Evolutionary conservation across 1,140 invertebrate genomes (phyloP).

Genomic region (Listronotus bonariensis): DNA sequence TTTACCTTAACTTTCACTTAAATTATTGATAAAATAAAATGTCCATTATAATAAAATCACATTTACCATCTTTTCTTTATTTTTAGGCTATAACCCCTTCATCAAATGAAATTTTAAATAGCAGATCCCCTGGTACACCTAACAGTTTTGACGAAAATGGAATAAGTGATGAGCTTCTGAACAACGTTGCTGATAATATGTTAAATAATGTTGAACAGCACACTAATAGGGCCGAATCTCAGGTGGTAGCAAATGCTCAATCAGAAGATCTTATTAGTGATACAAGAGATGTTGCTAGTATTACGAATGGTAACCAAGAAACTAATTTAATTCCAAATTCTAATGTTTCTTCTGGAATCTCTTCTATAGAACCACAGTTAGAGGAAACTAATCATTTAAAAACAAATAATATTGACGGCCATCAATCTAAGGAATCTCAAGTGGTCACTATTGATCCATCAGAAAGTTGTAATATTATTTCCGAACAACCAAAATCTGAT

Average conservation of each 20-base stretch:
- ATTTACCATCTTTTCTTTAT: background rate
- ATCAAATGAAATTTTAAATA: background rate
- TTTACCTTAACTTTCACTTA: background rate
- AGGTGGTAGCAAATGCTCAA: background rate
- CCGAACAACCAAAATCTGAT: too few relatives aligned
- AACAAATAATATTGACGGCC: too few relatives aligned
- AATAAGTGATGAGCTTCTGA: constrained; percentile 29
- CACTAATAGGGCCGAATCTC: background rate
- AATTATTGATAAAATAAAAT: background rate
- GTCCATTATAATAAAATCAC: background rate
- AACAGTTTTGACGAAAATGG: constrained; percentile 25
- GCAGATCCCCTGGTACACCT: background rate
- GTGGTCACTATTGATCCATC: too few relatives aligned
- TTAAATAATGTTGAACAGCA: constrained; percentile 14
- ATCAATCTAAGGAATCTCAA: too few relatives aligned
- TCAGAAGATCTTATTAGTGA: background rate
- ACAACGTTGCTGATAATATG: constrained; percentile 20
- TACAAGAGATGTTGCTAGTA: background rate
- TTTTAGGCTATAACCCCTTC: background rate
- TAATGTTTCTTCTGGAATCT: too few relatives aligned
- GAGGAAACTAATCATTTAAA: too few relatives aligned
- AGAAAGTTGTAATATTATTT: too few relatives aligned
- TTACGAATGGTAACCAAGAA: too few relatives aligned
- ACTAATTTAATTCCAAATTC: too few relatives aligned
- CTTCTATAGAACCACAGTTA: too few relatives aligned